Evolutionary conservation across 2,888 invertebrate genomes (phyloP).

Genomic region (Stenurella melanura): DNA sequence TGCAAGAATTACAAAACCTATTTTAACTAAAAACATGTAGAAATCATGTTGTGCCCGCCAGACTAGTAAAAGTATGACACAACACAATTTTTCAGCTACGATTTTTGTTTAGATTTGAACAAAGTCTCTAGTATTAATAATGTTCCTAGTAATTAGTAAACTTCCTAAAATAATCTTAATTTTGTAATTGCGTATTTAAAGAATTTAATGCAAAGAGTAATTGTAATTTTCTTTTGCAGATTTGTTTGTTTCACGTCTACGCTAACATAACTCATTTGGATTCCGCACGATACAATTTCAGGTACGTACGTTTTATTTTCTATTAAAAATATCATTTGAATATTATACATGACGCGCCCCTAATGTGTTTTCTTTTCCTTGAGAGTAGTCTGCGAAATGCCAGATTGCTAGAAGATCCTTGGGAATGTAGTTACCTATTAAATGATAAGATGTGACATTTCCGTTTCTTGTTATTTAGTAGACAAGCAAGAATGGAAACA

Average conservation of each 20-base stretch:
- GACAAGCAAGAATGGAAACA: constrained; percentile 3
- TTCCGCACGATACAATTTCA: neutral
- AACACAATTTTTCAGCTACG: no score
- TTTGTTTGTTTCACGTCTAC: neutral
- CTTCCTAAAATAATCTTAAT: no score
- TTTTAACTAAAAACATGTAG: no score
- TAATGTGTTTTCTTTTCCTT: neutral
- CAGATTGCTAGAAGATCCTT: constrained; percentile 1
- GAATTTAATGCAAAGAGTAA: no score
- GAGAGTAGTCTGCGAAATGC: neutral
- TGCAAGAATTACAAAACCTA: no score
- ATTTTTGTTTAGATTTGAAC: no score
- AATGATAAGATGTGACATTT: constrained; percentile 19
- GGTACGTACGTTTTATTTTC: neutral
- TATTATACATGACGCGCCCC: neutral
- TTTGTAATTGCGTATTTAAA: no score
- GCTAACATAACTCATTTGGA: neutral
- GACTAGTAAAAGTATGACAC: no score
- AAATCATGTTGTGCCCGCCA: no score
- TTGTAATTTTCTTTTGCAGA: neutral
- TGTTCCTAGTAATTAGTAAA: no score
- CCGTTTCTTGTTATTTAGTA: constrained; percentile 14
- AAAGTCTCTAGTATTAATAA: no score
- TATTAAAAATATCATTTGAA: neutral
- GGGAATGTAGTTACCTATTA: constrained; percentile 6